These are phyloP conservation scores for Lamprotornis superbus DNA, from an alignment of 2,113 vertebrate genomes.

Conservation along the genomic window DNA sequence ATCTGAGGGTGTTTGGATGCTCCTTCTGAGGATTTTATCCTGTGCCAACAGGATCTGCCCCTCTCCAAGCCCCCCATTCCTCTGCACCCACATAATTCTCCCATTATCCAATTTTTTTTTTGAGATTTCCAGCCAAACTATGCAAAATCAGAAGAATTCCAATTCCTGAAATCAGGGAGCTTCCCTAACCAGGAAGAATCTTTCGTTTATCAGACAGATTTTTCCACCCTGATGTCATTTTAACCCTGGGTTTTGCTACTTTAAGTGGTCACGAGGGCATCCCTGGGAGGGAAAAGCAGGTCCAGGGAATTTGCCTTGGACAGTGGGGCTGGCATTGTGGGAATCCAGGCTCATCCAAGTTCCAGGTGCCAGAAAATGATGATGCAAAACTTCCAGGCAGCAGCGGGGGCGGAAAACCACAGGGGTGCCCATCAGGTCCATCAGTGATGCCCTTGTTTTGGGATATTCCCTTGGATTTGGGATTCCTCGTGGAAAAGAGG, in stretches of 20 bases:
- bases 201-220: not conserved
- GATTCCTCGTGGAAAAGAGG: not conserved
- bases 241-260: not conserved
- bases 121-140: not conserved
- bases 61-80: not conserved
- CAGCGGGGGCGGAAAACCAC: not conserved
- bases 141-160: not conserved
- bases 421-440: not conserved
- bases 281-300: not conserved
- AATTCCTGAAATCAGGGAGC: fast-evolving
- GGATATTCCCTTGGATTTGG: constrained; percentile 37
- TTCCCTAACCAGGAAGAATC: fast-evolving
- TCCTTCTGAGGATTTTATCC: not conserved
- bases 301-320: not conserved
- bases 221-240: not conserved
- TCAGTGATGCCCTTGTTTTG: not conserved
- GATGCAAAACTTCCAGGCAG: not conserved
- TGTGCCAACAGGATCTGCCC: not conserved
- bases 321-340: fast-evolving
- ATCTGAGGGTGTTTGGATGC: not conserved
- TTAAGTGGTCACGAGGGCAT: fast-evolving
- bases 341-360: not conserved
- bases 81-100: fast-evolving
- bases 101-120: not conserved
- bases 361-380: not conserved